Evolutionary conservation across 2,113 vertebrate genomes (phyloP).

Genomic region (Cyrtonyx montezumae): DNA sequence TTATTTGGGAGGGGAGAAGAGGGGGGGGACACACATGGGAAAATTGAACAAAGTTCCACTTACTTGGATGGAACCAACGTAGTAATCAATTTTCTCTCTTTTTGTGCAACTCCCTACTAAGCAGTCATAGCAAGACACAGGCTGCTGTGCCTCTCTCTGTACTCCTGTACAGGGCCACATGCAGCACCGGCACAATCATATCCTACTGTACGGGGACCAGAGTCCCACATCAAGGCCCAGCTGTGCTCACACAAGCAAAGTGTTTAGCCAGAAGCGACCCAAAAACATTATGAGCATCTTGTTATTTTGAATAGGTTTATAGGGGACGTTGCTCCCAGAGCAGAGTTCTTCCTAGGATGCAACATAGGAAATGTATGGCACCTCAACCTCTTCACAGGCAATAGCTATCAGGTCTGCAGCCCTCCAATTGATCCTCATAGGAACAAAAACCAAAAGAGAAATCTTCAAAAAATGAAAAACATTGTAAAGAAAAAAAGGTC

Average conservation of each 20-base stretch:
- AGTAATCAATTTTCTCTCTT: slow-evolving; percentile 17
- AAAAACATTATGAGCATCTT: background rate
- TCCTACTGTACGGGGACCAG: background rate
- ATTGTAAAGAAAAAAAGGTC: background rate
- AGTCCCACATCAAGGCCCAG: background rate
- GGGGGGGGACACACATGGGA: background rate
- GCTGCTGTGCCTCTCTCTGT: background rate
- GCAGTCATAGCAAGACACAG: background rate
- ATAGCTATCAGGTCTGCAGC: background rate
- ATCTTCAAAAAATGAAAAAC: background rate
- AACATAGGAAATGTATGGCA: background rate
- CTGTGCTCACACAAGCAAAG: background rate
- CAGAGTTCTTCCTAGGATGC: background rate
- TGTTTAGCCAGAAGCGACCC: background rate
- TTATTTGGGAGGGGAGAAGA: background rate
- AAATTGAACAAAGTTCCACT: background rate
- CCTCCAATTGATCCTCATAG: background rate
- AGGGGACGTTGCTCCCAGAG: background rate
- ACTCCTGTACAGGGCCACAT: accelerated
- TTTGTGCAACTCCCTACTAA: background rate
- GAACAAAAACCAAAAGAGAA: background rate
- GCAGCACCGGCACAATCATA: accelerated
- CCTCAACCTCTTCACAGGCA: background rate
- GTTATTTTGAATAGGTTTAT: background rate
- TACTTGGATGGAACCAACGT: background rate